Percentiles rank a stretch among this genome's conserved stretches.
Evolutionary conservation across 1,140 invertebrate species (phyloP).

Genomic region (Catajapyx aquilonaris): DNA sequence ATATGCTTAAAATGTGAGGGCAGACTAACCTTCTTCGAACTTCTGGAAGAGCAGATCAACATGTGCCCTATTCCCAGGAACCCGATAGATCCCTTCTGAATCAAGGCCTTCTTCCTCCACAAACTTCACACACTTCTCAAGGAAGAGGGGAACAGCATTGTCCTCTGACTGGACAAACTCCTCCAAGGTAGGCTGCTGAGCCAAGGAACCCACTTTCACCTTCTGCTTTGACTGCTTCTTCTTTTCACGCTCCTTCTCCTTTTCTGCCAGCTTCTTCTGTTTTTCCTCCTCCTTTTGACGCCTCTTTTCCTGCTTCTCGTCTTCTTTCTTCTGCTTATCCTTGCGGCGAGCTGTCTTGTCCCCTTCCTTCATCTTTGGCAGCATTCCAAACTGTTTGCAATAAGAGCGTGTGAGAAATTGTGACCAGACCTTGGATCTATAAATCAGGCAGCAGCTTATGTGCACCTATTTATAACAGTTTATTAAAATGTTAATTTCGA

Average conservation of each 20-base stretch:
- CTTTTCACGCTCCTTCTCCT: slow-evolving; percentile 47
- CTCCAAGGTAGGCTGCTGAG: slow-evolving; percentile 24
- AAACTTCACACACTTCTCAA: slow-evolving; percentile 84
- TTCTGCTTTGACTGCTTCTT: slow-evolving; percentile 41
- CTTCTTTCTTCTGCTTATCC: slow-evolving; percentile 50
- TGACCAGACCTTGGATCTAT: too few species aligned
- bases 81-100: slow-evolving; percentile 88
- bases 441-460: too few species aligned
- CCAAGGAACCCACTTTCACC: slow-evolving; percentile 27
- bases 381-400: slow-evolving; percentile 29
- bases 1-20: too few species aligned
- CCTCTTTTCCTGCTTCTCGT: slow-evolving; percentile 56
- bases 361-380: slow-evolving; percentile 36
- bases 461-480: too few species aligned
- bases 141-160: slow-evolving; percentile 67
- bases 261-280: slow-evolving; percentile 41
- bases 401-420: too few species aligned
- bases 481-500: too few species aligned
- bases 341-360: slow-evolving; percentile 41
- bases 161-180: slow-evolving; percentile 53
- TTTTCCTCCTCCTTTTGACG: slow-evolving; percentile 49
- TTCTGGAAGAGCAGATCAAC: slow-evolving; percentile 79
- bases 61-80: slow-evolving; percentile 84
- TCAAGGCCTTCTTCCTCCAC: slow-evolving; percentile 88
- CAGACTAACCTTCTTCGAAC: slow-evolving; percentile 84